Evolutionary conservation across 37 sponge, comb jelly and placozoan genomes (phyloP), one percentile per base, ranked within the genome.

Genomic region (Petrosia ficiformis): DNA sequence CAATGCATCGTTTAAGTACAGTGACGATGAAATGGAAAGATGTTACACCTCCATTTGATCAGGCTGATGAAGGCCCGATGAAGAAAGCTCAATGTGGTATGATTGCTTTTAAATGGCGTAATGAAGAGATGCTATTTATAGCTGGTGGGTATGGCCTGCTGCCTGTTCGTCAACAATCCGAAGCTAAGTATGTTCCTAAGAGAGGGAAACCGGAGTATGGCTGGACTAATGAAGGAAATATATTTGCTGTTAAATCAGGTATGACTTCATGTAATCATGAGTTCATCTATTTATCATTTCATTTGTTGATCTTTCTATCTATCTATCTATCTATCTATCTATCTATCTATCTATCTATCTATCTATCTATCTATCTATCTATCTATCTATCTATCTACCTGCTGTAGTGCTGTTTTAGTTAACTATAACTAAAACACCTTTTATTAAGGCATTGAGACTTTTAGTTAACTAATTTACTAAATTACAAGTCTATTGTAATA

Each of bases 61-160:
- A 42, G 25, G 65, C 35, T 22, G 25, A 2, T 48, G n/a, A 28
- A 25, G 30, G 1, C 39, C 86, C 86, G 0, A 73, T 78, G 75
- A 78, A 79, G 42, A 79, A 79, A 75, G 79, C 77, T 68, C 80
- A 80, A 61, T 79, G 86, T 79, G 86, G 86, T 37, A 39, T 86
- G 52, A 80, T 86, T 0, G 43, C 75, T 1, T 74, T 57, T 40
- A 11, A 29, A 26, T 61, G 14, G 28, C 22, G 28, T n/a, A 78
- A 78, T 36, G 43, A 59, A 26, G 40, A 79, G 2, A 68, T 67
- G n/a, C 65, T 86, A 36, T 74, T 79, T 25, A 34, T 86, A 43
- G 78, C 75, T 41, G 86, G 86, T 4, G 86, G 86, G 28, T 86
- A 69, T 67, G 86, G 86, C 4, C 34, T 69, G 25, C 72, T 71